Evolutionary conservation across 2,888 invertebrate genomes (phyloP).

Genomic region (Callimorpha dominula): DNA sequence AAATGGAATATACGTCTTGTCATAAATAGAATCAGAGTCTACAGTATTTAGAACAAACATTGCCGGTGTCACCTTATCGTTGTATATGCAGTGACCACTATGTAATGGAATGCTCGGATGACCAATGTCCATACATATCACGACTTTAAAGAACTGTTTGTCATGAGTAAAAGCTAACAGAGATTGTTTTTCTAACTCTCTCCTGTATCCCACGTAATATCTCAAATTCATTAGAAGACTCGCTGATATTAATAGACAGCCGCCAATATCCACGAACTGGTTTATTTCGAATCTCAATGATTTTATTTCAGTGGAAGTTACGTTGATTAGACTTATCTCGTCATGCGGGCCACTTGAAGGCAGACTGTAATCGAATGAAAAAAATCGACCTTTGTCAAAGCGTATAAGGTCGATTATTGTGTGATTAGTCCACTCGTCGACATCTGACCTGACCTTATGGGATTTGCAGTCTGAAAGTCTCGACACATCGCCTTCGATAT

Average conservation of each 20-base stretch:
- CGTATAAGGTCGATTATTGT: constrained; percentile 77
- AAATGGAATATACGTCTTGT: constrained; percentile 90
- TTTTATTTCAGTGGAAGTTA: constrained; percentile 88
- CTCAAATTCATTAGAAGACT: constrained; percentile 88
- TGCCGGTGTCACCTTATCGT: constrained; percentile 83
- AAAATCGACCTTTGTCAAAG: constrained; percentile 90
- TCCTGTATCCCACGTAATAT: constrained; percentile 80
- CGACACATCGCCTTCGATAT: constrained; percentile 59
- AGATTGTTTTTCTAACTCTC: constrained; percentile 61
- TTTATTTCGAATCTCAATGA: constrained; percentile 90
- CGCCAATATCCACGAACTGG: constrained; percentile 92
- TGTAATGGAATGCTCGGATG: constrained; percentile 88
- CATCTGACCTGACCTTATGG: constrained; percentile 58
- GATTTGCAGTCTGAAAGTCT: constrained; percentile 73
- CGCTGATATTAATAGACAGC: constrained; percentile 91
- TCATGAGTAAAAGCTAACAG: constrained; percentile 77
- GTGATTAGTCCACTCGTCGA: constrained; percentile 65
- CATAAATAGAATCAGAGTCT: constrained; percentile 87
- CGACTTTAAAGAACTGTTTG: constrained; percentile 83
- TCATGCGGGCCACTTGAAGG: constrained; percentile 88
- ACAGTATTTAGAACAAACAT: constrained; percentile 89
- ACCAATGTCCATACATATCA: constrained; percentile 88
- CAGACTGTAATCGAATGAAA: constrained; percentile 91
- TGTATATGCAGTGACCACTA: constrained; percentile 87
- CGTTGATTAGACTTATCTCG: constrained; percentile 88